Conservation (phyloP, 64 coral and sea anemone genomes). For the Anthopleura sola region DNA sequence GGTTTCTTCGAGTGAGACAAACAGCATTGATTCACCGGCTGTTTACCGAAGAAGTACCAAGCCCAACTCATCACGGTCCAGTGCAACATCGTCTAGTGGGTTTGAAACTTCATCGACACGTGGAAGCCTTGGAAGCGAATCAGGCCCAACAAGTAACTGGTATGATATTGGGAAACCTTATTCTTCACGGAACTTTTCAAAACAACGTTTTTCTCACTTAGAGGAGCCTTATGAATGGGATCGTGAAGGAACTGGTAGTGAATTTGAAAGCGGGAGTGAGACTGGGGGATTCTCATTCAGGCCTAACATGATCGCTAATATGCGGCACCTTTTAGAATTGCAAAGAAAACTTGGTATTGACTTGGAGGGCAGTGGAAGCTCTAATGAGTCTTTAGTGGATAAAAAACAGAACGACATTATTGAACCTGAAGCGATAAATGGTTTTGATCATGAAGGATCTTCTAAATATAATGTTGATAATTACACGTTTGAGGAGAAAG, state of each 20-base stretch:
- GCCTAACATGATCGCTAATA: conserved; percentile 72
- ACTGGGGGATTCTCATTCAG: conserved; percentile 59
- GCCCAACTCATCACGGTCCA: conserved; percentile 40
- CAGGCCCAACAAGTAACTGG: not conserved
- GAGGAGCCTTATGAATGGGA: conserved; percentile 86
- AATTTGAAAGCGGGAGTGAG: conserved; percentile 54
- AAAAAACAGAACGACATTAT: conserved; percentile 58
- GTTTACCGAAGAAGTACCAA: conserved; percentile 10
- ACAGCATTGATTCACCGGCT: conserved; percentile 64
- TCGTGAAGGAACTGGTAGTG: conserved; percentile 49
- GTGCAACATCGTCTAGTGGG: conserved; percentile 64
- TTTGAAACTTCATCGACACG: conserved; percentile 56
- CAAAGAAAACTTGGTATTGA: conserved; percentile 78
- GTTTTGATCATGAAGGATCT: conserved; percentile 29
- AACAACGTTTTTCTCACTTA: conserved; percentile 29
- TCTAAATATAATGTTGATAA: conserved; percentile 69
- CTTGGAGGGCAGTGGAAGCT: conserved; percentile 69
- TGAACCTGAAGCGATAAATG: conserved; percentile 44
- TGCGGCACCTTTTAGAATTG: conserved; percentile 48
- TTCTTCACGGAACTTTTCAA: conserved; percentile 21
- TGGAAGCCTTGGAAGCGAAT: conserved; percentile 61
- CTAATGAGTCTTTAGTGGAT: conserved; percentile 56
- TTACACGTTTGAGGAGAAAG: conserved; percentile 69
- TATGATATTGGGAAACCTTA: conserved; percentile 25
- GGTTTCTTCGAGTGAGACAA: conserved; percentile 85